Evolutionary conservation across 2,888 invertebrate species (phyloP).

Genomic region (Limenitis camilla): DNA sequence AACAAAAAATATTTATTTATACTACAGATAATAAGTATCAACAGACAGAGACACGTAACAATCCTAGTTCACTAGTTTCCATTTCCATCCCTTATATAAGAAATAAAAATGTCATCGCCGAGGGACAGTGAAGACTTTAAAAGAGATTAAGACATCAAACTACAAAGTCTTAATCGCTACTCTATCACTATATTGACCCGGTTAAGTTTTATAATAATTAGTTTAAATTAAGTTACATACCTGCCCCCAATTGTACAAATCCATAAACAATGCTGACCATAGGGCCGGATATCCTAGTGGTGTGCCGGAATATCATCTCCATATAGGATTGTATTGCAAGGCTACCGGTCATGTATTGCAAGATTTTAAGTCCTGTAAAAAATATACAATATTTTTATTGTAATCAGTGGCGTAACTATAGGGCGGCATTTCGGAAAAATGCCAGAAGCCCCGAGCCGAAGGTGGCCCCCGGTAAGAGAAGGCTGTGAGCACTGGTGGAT

Average conservation of each 20-base stretch:
- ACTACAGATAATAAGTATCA: no score
- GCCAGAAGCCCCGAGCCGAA: no score
- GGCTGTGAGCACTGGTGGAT: no score
- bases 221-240: conserved; percentile 31
- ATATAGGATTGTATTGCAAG: conserved; percentile 76
- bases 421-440: no score
- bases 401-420: no score
- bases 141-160: not conserved
- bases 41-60: no score
- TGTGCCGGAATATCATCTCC: conserved; percentile 74
- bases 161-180: not conserved
- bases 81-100: no score
- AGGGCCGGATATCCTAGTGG: conserved; percentile 68
- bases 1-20: no score
- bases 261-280: conserved; percentile 75
- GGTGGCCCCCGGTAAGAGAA: no score
- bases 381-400: not conserved
- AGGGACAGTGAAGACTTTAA: no score
- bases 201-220: not conserved
- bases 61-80: no score
- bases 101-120: no score
- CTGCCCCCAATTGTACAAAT: conserved; percentile 72
- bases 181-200: not conserved
- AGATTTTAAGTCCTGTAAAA: conserved; percentile 66
- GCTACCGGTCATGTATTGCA: conserved; percentile 76